Evolutionary conservation across 2,113 vertebrate species (phyloP), one percentile per base, ranked within the genome.

Genomic region (Lagenorhynchus albirostris): DNA sequence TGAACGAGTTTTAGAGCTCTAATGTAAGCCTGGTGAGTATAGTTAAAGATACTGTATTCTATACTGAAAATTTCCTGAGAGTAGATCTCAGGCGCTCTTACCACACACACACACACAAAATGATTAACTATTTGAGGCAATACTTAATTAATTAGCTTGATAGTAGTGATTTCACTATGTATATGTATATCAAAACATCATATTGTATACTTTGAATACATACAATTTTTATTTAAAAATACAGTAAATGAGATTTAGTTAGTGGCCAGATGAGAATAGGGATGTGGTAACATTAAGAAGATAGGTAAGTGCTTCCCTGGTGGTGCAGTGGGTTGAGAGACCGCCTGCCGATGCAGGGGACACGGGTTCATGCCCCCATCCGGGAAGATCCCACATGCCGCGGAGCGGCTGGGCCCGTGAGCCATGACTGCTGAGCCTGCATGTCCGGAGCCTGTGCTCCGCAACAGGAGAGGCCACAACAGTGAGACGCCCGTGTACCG

Each of bases 331-430:
- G 9, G 44, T 47, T 47, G 44, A 47, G 44, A 47, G 44, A 2
- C 44, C 2, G 44, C 44, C 44, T 47, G 44, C 10, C 44, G 9
- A 47, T 47, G 44, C 44, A 47, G 44, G 44, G 44, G 10, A 47
- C 44, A 10, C 0, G 10, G 44, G 44, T 11, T 47, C 10, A 8
- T 10, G 44, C 2, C 44, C 44, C 10, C 0, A 2, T 47, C 44
- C 2, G 10, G 44, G 44, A 10, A 47, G 44, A 47, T 11, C 44
- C 44, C 44, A 47, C 44, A 47, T 47, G 44, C 44, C 0, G 2
- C 10, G 0, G 44, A 47, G 44, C 10, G 1, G 44, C 44, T 47
- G 44, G 44, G 9, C 44, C 44, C 44, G 10, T 47, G 44, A 47
- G 44, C 44, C 44, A 47, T 47, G 44, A 9, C 44, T 2, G 9